Evolutionary conservation across 2,797 vertebrate genomes (phyloP).

Genomic region (Gadopsis bispinosus): DNA sequence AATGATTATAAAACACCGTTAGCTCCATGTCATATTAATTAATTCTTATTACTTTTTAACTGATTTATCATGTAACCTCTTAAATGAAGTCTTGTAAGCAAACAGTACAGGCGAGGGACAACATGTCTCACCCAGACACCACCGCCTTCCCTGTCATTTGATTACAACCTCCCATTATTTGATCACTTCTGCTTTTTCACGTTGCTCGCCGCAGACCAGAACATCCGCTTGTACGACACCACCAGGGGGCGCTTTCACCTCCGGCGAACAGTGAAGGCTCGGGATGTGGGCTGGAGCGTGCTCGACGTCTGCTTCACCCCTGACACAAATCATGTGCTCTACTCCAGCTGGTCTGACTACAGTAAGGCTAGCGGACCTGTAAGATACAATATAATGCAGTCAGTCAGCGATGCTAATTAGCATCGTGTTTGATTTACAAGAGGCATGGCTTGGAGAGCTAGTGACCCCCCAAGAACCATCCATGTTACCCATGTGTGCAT

Average conservation of each 20-base stretch:
- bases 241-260: conserved; percentile 87
- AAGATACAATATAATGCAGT: background rate
- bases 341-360: conserved; percentile 97
- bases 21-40: background rate
- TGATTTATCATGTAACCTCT: background rate
- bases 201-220: conserved; percentile 85
- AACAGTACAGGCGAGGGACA: background rate
- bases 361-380: conserved; percentile 84
- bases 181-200: background rate
- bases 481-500: background rate
- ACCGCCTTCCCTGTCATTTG: background rate
- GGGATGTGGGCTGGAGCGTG: conserved; percentile 95
- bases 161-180: background rate
- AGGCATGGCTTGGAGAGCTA: background rate
- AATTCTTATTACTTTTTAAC: background rate
- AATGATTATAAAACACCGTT: background rate
- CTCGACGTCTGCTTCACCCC: conserved; percentile 94
- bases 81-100: conserved; percentile 10
- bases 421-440: background rate
- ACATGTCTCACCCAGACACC: background rate
- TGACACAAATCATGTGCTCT: conserved; percentile 88
- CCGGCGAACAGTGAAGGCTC: conserved; percentile 89
- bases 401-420: background rate
- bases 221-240: conserved; percentile 92
- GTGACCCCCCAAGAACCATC: background rate